These are phyloP conservation scores for Hydriomena furcata DNA, from an alignment of 2,888 invertebrate species.

Conservation along the genomic window DNA sequence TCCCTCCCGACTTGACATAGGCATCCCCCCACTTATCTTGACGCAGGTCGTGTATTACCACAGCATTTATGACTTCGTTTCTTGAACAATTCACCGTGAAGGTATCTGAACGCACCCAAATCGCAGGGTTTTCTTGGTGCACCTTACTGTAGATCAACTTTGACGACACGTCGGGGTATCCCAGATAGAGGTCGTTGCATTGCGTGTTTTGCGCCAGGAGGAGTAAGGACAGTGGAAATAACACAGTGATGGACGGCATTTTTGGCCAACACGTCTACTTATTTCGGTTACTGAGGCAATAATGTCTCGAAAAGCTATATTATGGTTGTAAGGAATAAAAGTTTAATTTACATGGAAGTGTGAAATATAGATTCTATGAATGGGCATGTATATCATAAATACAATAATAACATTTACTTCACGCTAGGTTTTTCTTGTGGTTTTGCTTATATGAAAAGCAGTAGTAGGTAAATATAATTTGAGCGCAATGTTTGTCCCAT, in stretches of 20 bases:
- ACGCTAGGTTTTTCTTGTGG: constrained; percentile 28
- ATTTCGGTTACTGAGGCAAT: constrained; percentile 9
- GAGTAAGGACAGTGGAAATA: constrained; percentile 2
- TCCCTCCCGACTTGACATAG: constrained; percentile 60
- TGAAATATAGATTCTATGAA: constrained; percentile 1
- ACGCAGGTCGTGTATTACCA: constrained; percentile 64
- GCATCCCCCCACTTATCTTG: constrained; percentile 65
- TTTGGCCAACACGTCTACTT: constrained; percentile 20
- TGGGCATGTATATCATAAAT: constrained; percentile 13
- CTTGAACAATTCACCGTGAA: constrained; percentile 52
- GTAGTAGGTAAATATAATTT: too few relatives aligned
- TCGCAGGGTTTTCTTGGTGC: constrained; percentile 65
- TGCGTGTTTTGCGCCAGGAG: constrained; percentile 4
- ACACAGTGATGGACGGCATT: constrained; percentile 16
- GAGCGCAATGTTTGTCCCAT: neutral
- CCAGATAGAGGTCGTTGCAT: constrained; percentile 43
- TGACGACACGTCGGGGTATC: constrained; percentile 57
- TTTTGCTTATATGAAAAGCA: neutral
- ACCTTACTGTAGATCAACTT: constrained; percentile 65
- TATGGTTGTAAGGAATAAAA: constrained; percentile 5
- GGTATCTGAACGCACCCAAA: constrained; percentile 67
- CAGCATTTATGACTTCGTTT: constrained; percentile 63
- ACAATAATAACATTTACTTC: constrained; percentile 28
- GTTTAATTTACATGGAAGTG: constrained; percentile 6
- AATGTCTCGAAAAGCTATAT: constrained; percentile 18